These are phyloP conservation scores for Neolamprologus sp. DNA, from an alignment of 2,113 vertebrate species.

Conservation along the genomic window DNA sequence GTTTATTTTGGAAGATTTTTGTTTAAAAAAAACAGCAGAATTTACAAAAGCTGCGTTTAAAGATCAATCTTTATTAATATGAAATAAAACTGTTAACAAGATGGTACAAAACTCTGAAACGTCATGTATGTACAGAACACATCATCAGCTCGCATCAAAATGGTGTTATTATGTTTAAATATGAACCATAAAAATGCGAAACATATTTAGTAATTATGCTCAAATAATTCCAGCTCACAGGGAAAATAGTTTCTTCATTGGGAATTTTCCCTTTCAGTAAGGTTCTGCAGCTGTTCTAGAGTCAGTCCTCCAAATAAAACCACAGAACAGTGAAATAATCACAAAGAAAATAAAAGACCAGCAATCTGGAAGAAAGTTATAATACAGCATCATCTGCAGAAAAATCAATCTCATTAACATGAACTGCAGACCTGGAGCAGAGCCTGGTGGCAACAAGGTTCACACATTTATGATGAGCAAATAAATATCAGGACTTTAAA, in stretches of 20 bases:
- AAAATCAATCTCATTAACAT: neutral
- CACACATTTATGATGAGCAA: neutral
- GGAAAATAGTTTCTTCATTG: neutral
- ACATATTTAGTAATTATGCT: neutral
- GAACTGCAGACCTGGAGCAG: neutral
- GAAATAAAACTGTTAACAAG: neutral
- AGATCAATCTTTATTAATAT: conserved; percentile 9
- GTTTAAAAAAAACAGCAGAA: neutral
- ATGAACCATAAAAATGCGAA: neutral
- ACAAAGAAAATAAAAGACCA: neutral
- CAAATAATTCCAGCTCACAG: neutral
- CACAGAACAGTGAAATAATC: neutral
- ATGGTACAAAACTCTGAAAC: conserved; percentile 13
- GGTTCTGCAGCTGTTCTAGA: neutral
- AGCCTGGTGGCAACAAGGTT: neutral
- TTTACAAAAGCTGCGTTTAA: neutral
- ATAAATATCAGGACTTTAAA: neutral
- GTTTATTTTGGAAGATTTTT: neutral
- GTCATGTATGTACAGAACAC: neutral
- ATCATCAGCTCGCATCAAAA: neutral
- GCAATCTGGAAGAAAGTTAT: neutral
- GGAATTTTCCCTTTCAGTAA: neutral
- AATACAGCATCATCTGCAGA: neutral
- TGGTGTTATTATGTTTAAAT: conserved; percentile 11
- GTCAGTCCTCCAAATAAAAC: neutral